Percentiles rank a stretch among this genome's conserved stretches.
These are phyloP conservation scores for Amphiprion percula DNA, from an alignment of 2,113 vertebrate species.

Conservation along the genomic window DNA sequence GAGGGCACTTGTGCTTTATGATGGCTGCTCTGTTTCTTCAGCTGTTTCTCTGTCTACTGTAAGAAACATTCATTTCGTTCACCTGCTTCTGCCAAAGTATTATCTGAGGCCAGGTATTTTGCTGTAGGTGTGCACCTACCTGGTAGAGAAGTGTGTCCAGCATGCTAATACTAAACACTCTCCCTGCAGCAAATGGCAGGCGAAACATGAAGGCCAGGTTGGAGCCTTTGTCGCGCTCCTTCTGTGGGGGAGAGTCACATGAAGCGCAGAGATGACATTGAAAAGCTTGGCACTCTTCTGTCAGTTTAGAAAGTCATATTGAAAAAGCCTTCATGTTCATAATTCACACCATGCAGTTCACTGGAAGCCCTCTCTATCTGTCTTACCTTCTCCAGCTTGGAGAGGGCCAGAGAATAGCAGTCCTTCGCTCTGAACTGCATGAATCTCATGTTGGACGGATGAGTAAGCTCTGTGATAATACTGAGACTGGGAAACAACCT, in stretches of 20 bases:
- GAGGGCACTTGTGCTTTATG: slow-evolving; percentile 58
- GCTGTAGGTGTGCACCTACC: slow-evolving; percentile 61
- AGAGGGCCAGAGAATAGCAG: slow-evolving; percentile 95
- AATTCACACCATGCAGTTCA: neutral
- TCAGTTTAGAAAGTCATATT: neutral
- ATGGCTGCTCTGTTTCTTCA: neutral
- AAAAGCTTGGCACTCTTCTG: slow-evolving; percentile 4
- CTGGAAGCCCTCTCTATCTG: neutral
- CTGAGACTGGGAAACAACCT: slow-evolving; percentile 97
- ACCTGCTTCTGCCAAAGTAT: slow-evolving; percentile 25
- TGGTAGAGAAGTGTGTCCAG: slow-evolving; percentile 81
- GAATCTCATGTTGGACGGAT: slow-evolving; percentile 97
- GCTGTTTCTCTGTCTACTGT: slow-evolving; percentile 19
- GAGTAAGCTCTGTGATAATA: slow-evolving; percentile 96
- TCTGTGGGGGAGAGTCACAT: slow-evolving; percentile 56
- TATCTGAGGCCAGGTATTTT: neutral
- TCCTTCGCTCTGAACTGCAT: slow-evolving; percentile 99
- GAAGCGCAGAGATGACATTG: neutral
- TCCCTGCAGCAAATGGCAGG: slow-evolving; percentile 87
- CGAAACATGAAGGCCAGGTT: slow-evolving; percentile 97
- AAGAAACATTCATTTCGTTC: slow-evolving; percentile 17
- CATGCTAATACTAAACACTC: slow-evolving; percentile 83
- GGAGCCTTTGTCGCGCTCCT: slow-evolving; percentile 85
- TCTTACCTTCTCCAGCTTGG: slow-evolving; percentile 95
- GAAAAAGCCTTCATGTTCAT: neutral